Evolutionary conservation across 2,888 invertebrate species (phyloP), one percentile per base, ranked within the genome.

Genomic region (Chesias legatella): DNA sequence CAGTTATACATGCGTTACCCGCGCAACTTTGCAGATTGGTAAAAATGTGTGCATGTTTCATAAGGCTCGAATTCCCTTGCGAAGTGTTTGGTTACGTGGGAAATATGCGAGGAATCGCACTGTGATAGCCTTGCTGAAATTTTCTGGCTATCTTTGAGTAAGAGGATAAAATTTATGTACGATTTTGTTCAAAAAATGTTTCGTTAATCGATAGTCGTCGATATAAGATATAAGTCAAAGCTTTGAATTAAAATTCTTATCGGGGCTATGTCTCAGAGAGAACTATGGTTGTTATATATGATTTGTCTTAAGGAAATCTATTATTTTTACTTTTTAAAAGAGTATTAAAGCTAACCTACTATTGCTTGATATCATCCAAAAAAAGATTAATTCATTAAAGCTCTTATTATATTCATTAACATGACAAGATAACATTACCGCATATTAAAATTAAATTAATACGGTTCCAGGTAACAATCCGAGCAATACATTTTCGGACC

Each of bases 91-190:
- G 20, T 31, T 37, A 46, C 51, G 47, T 43, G 42, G 43, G 39
- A 42, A 48, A 45, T 42, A 54, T 57, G 53, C 54, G 41, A 49
- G 60, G 68, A 80, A 76, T 76, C 64, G 73, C 67, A 71, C 67
- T 64, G 63, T 68, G 73, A 76, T 78, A 72, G 77, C 67, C 67
- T 67, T 76, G 71, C 69, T 63, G 64, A 66, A 70, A 73, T 76
- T 76, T 79, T 74, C 71, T 73, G 70, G 72, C 67, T 76, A 73
- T 79, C 70, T 74, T 73, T 79, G 64, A 65, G 64, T 69, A 64
- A 76, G 67, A 62, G 62, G 68, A 79, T 78, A 73, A 72, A 73
- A 73, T 67, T 67, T 70, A 67, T 68, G 58, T 61, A 58, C 56
- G 60, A 56, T 63, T 47, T 47, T 44, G 37, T 49, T 39, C 33